A percentile compares a stretch with the other conserved stretches of the same genome.
Conservation (phyloP, 2,888 invertebrate genomes). For the Leuctra nigra region DNA sequence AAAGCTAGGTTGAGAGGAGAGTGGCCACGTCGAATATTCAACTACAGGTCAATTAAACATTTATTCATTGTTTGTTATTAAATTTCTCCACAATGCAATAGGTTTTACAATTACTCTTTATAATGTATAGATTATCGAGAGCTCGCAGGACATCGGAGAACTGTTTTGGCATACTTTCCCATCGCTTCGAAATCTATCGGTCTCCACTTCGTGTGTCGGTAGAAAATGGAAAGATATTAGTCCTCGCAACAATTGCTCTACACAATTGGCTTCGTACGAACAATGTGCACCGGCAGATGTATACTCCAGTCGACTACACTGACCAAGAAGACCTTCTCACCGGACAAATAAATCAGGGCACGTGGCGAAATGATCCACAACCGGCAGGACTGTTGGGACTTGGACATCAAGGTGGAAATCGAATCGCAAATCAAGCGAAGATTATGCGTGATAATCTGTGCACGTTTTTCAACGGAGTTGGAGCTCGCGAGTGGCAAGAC, state of each 20-base stretch:
- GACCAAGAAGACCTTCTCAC: slow-evolving; percentile 4
- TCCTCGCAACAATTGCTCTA: background rate
- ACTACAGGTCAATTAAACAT: too few relatives aligned
- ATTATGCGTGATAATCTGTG: background rate
- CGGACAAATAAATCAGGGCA: background rate
- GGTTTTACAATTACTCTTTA: too few relatives aligned
- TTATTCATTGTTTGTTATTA: too few relatives aligned
- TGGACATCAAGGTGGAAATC: slow-evolving; percentile 13
- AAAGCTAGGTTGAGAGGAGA: background rate
- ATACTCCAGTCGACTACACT: background rate
- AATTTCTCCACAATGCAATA: too few relatives aligned
- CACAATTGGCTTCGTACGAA: slow-evolving; percentile 11
- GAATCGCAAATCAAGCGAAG: background rate
- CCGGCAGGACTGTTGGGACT: background rate
- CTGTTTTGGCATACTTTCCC: background rate
- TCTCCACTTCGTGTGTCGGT: background rate
- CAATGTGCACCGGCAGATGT: background rate
- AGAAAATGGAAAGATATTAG: background rate
- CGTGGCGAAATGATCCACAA: background rate
- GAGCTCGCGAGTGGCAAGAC: slow-evolving; percentile 2
- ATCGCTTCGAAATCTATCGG: slow-evolving; percentile 9
- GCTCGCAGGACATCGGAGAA: slow-evolving; percentile 1
- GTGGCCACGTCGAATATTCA: slow-evolving; percentile 2
- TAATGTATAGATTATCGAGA: slow-evolving; percentile 3
- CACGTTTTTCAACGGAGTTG: background rate